Base-by-base conservation (phyloP, 2,888 invertebrate species). In the Perdita meconis region DNA sequence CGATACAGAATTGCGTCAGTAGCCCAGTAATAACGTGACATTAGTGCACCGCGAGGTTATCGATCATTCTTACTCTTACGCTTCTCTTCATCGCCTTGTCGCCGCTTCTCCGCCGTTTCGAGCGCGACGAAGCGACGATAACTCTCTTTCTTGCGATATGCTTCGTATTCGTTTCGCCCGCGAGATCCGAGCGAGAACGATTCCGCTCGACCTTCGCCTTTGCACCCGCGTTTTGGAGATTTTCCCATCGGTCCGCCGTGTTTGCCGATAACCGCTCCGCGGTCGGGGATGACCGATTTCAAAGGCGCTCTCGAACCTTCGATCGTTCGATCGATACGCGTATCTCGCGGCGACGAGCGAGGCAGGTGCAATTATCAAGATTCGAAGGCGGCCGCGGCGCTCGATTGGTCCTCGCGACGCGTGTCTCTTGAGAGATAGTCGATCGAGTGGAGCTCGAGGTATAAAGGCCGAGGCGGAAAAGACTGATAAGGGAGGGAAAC, bases 1-100 rank as follows among this genome's bases (percentile, higher is more conserved):
- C 60, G 63, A 83, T 82, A 85, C 83, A 80, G 77, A 73, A 85
- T 90, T 90, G 90, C 90, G 84, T 89, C 89, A 90, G 82, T 75
- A 75, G 60, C 67, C 66, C 60, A 78, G 72, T 82, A 79, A 81
- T 81, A 77, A 81, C 61, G 53, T 64, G 82, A 76, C 75, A 68
- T 66, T 47, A 79, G 8, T 67, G 56, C 50, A 50, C 40, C 34
- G 10, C 76, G 72, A 59, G 87, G 87, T 88, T 88, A 88, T 87
- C 86, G 67, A 26, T 50, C 50, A 59, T 74, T 72, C 59, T 55
- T 65, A 51, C 47, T 70, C 64, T 34, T 67, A 26, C 44, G 36
- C 19, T 51, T 8, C 16, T 42, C 40, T 51, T 56, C 24, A 36
- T 53, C 53, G 60, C 16, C 47, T 44, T 60, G 47, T 63, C 56